Conservation (phyloP, 2,113 vertebrate genomes). For the Lepidiolamprologus cunningtoni region DNA sequence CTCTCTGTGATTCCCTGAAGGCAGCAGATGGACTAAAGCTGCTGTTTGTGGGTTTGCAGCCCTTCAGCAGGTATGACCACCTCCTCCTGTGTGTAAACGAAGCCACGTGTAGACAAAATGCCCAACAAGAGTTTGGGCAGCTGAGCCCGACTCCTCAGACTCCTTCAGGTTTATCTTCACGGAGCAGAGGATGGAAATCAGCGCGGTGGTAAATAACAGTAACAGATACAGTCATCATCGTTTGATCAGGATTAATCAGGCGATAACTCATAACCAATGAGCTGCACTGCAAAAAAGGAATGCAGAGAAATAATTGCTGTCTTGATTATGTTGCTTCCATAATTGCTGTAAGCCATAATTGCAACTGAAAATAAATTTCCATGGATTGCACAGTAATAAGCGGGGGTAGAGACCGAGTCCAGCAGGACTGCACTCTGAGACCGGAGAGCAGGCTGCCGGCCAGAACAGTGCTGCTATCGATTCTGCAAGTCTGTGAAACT, state of each 20-base stretch:
- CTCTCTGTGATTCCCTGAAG: background rate
- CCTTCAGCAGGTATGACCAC: accelerated
- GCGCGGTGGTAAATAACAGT: accelerated
- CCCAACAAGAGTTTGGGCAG: background rate
- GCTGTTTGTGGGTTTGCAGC: background rate
- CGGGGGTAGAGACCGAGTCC: background rate
- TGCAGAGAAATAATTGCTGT: background rate
- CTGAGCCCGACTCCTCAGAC: background rate
- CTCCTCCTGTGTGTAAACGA: background rate
- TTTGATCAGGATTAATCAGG: background rate
- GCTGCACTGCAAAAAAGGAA: background rate
- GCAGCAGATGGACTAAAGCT: background rate
- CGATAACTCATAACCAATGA: background rate
- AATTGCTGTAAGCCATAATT: background rate
- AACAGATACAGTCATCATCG: background rate
- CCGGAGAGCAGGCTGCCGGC: background rate
- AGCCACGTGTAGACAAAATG: background rate
- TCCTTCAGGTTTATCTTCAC: background rate
- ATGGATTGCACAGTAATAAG: background rate
- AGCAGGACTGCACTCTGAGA: background rate
- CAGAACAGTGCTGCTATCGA: background rate
- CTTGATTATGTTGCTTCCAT: background rate
- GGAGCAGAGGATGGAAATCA: background rate
- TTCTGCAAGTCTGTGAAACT: background rate
- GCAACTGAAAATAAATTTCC: background rate